Base-by-base conservation (phyloP, 2,797 vertebrate genomes). In the Acrocephalus scirpaceus region DNA sequence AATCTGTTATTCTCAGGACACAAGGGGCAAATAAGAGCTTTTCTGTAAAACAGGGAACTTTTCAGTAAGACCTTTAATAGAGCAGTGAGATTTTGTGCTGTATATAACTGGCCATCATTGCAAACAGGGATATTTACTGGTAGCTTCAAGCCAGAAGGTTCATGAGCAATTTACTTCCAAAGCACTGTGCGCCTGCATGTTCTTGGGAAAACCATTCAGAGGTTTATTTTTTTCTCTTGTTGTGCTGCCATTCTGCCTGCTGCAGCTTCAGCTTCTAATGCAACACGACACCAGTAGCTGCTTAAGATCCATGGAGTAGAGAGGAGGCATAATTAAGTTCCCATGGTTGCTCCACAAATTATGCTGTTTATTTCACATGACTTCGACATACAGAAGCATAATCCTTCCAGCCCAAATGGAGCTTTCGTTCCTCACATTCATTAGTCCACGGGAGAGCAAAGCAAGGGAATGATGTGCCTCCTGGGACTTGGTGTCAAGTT, bases 101-200 rank as follows among this genome's bases (percentile, higher is more conserved):
- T 57, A 42, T 95, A 74, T 95, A 92, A 84, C 93, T 91, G 93
- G 73, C 90, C 75, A 88, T 91, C 88, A 54, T 53, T 76, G 74
- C 83, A 86, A 96, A 93, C 70, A 73, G 65, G 54, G 77, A 92
- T 88, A 93, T 94, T 94, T 93, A 92, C 85, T 79, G 82, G 64
- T 71, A 77, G 61, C 88, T 96, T 93, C 66, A 76, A 95, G 87
- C 50, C 65, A 88, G 85, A 89, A 88, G 76, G 80, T 71, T 87
- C 91, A 85, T 45, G 14, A 93, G 67, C 92, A 91, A 92, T 96
- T 96, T 92, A 79, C 83, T 95, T 86, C 57, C 47, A 69, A 84
- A 64, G 76, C 30, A 64, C 78, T 78, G 73, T 74, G 79, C 73
- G 86, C 34, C 62, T 45, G 61, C 73, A 36, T 69, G 70, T 89